Percentiles rank a stretch among this genome's conserved stretches.
These are phyloP conservation scores for Hemicentrotus pulcherrimus DNA, from an alignment of 35 echinoderm and acorn worm species.

Conservation along the genomic window DNA sequence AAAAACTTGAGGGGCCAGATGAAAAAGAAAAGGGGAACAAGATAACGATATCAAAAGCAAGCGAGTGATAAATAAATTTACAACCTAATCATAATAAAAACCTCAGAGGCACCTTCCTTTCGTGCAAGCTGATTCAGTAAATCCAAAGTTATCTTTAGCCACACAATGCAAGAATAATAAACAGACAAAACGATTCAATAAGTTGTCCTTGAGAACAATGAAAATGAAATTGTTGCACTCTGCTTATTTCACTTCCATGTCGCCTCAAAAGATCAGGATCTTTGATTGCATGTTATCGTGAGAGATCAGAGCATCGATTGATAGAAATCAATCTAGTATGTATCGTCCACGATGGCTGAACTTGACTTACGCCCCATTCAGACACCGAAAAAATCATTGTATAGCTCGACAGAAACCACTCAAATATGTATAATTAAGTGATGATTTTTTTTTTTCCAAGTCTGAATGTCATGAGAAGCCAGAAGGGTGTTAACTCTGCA, in stretches of 20 bases:
- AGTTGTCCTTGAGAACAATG: not conserved
- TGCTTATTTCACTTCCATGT: not conserved
- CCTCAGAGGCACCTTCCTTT: not conserved
- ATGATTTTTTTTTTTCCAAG: too few species aligned
- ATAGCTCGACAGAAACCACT: too few species aligned
- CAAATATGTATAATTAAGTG: too few species aligned
- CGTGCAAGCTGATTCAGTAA: not conserved
- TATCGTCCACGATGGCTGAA: not conserved
- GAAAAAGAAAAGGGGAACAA: not conserved
- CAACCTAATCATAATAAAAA: not conserved
- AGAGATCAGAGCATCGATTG: not conserved
- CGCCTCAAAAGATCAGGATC: not conserved
- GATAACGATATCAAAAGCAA: not conserved
- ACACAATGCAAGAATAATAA: not conserved
- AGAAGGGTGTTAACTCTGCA: too few species aligned
- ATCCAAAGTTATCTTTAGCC: not conserved
- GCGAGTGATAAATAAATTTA: not conserved
- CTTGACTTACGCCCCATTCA: not conserved
- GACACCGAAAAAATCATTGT: too few species aligned
- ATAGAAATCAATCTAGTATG: not conserved
- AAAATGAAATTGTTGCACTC: not conserved
- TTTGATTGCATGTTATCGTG: not conserved
- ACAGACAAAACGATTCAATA: not conserved
- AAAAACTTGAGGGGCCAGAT: not conserved
- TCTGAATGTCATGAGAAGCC: too few species aligned